Evolutionary conservation across 2,888 invertebrate genomes (phyloP), one percentile per base, ranked within the genome.

Genomic region (Thumatha senex): DNA sequence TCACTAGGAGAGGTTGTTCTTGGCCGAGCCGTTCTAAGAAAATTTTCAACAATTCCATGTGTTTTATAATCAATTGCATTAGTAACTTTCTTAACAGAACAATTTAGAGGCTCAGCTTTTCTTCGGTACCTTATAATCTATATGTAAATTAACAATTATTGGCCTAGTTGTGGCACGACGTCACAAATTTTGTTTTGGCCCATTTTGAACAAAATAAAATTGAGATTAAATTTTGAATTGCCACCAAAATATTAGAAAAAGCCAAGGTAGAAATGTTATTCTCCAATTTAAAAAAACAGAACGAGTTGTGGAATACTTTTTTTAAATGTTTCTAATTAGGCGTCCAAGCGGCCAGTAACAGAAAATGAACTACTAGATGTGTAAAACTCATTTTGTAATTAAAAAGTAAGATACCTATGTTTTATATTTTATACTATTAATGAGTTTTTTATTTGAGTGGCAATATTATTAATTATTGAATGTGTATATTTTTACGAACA

Each of bases 181-280:
- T 31, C 42, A 31, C 31, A 43, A 43, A 30, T 43, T 43, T 31
- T 43, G 31, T 43, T 43, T 11, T 43, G 30, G 13, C 42, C 42
- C 15, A 40, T 47, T 40, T 40, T 40, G 13, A 18, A 36, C 39
- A 33, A 47, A 30, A 30, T 30, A 30, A 30, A 30, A 30, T 30
- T 30, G 7, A n/a, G n/a, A n/a, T n/a, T n/a, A n/a, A n/a, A n/a
- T n/a, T n/a, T n/a, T n/a, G n/a, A n/a, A n/a, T n/a, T 30, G 30
- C 30, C 33, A 8, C 18, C 13, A 45, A 36, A 30, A 30, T 30
- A 30, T 30, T 30, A 30, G 30, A 13, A 35, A n/a, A n/a, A 12
- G 11, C 35, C 3, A 35, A n/a, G 35, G 11, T 9, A n/a, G 12
- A 10, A 12, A n/a, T 35, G 10, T 35, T 35, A 35, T n/a, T 35